phyloP scores from a whole-genome alignment of 1,140 invertebrate species.

The Drosophila triauraria region DNA sequence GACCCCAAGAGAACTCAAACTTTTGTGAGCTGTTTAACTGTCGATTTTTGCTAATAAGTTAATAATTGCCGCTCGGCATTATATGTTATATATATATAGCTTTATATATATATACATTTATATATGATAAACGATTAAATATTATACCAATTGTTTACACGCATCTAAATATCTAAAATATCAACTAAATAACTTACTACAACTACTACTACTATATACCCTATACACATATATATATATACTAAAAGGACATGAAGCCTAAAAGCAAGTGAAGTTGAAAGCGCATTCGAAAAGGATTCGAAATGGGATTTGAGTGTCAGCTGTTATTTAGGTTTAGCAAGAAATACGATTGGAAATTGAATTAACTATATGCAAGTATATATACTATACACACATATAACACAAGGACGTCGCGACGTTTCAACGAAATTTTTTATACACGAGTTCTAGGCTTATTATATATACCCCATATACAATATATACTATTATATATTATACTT shows the following conservation, averaged over 20 bases:
- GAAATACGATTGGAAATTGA: conserved; percentile 5
- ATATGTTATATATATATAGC: conserved; percentile 43
- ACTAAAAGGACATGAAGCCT: conserved; percentile 25
- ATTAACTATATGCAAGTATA: conserved; percentile 5
- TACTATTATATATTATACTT: conserved; percentile 26
- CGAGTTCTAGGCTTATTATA: conserved; percentile 31
- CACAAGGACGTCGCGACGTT: conserved; percentile 39
- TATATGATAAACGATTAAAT: conserved; percentile 23
- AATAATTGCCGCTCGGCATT: conserved; percentile 29
- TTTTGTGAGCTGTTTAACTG: conserved; percentile 78
- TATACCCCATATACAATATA: conserved; percentile 20
- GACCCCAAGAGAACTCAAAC: conserved; percentile 52
- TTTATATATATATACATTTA: not conserved
- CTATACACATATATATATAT: conserved; percentile 22
- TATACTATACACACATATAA: conserved; percentile 16
- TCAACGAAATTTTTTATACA: conserved; percentile 58
- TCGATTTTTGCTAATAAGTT: conserved; percentile 81
- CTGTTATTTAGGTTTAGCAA: conserved; percentile 58
- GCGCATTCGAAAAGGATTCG: conserved; percentile 15
- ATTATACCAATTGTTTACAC: conserved; percentile 44
- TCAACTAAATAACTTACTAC: conserved; percentile 30
- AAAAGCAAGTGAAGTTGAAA: conserved; percentile 21
- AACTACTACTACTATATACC: conserved; percentile 18
- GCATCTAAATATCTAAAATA: conserved; percentile 38
- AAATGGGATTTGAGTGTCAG: conserved; percentile 27